phyloP scores from a whole-genome alignment of 2,113 vertebrate genomes.

The Hipposideros armiger region DNA sequence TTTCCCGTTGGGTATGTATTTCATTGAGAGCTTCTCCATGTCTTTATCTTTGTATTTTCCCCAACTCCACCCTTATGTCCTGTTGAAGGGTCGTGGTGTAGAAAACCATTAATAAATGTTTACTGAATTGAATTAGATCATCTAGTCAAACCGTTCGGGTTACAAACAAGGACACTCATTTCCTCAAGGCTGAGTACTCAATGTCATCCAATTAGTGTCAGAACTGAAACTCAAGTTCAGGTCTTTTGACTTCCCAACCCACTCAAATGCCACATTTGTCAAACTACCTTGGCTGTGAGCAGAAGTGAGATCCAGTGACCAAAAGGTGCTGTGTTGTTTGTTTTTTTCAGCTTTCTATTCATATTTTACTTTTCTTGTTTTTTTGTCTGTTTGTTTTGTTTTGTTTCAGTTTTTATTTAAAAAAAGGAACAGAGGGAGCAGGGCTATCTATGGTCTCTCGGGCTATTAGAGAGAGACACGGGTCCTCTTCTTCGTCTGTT shows the following conservation, averaged over 20 bases:
- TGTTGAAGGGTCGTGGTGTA: neutral
- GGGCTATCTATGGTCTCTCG: neutral
- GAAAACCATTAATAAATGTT: neutral
- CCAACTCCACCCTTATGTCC: neutral
- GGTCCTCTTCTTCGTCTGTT: neutral
- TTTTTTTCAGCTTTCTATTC: neutral
- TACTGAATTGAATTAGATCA: conserved; percentile 7
- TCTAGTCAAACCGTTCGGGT: neutral
- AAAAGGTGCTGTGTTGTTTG: neutral
- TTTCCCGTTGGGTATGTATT: neutral
- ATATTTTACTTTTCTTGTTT: neutral
- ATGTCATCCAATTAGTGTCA: neutral
- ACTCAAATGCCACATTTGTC: neutral
- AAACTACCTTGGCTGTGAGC: neutral
- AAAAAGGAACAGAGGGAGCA: conserved; percentile 34
- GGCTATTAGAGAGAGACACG: neutral
- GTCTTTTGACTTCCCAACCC: neutral
- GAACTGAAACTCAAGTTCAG: neutral
- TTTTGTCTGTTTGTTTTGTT: neutral
- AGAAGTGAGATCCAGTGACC: neutral
- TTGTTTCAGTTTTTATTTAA: conserved; percentile 71
- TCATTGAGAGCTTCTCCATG: neutral
- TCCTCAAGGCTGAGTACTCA: neutral
- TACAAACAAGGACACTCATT: neutral
- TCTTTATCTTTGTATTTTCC: neutral